Evolutionary conservation across 2,113 vertebrate species (phyloP).

Genomic region (Alces alces): DNA sequence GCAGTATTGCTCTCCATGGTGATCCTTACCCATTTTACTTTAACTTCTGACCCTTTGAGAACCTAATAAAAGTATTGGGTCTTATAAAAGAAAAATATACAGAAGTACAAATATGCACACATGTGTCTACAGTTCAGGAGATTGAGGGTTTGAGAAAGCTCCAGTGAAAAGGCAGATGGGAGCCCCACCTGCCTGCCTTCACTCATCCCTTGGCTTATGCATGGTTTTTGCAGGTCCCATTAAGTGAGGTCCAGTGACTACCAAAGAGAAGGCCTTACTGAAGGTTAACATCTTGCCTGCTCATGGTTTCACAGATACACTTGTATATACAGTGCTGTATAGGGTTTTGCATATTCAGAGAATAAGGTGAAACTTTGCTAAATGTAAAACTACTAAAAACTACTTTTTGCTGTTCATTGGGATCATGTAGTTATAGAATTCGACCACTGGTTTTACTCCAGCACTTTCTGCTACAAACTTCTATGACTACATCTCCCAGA

Average conservation of each 20-base stretch:
- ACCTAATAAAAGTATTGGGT: background rate
- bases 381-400: background rate
- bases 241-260: rapidly evolving
- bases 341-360: background rate
- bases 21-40: background rate
- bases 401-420: background rate
- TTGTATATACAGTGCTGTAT: background rate
- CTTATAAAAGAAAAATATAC: background rate
- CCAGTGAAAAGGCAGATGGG: background rate
- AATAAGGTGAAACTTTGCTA: background rate
- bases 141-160: background rate
- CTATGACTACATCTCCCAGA: background rate
- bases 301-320: background rate
- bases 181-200: background rate
- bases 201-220: background rate
- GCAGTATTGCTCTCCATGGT: background rate
- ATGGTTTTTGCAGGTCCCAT: too few species aligned
- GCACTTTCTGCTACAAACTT: background rate
- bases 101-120: background rate
- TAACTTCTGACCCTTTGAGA: background rate
- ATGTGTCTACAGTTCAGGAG: background rate
- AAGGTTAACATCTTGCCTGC: rapidly evolving
- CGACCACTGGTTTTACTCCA: background rate
- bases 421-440: background rate
- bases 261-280: background rate